Evolutionary conservation across 1,140 invertebrate species (phyloP).

Genomic region (Piezodorus guildinii): DNA sequence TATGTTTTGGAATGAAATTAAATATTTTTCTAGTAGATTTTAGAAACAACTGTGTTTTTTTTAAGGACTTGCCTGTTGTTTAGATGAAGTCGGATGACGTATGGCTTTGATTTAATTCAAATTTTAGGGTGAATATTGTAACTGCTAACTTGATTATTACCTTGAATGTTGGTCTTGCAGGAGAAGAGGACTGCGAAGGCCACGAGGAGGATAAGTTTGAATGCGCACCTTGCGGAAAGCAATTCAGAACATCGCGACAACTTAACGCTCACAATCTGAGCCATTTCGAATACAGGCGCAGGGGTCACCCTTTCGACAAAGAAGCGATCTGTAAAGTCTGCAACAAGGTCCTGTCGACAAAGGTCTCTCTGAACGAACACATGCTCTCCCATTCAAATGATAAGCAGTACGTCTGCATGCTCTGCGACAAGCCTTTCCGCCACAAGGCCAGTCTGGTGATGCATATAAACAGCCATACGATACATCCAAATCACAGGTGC

Average conservation of each 20-base stretch:
- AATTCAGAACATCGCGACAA: constrained; percentile 21
- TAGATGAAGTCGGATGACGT: too few species aligned
- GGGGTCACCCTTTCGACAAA: background rate
- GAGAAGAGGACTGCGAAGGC: constrained; percentile 17
- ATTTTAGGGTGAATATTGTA: too few species aligned
- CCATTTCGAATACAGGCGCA: constrained; percentile 17
- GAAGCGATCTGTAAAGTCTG: constrained; percentile 11
- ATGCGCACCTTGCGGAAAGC: constrained; percentile 21
- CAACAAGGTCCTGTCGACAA: background rate
- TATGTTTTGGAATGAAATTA: too few species aligned
- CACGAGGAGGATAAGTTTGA: constrained; percentile 6
- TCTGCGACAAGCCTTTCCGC: constrained; percentile 19
- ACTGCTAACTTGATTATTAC: too few species aligned
- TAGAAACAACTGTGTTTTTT: too few species aligned
- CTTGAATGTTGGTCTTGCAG: too few species aligned
- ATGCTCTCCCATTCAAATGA: constrained; percentile 6
- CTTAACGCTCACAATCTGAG: constrained; percentile 20
- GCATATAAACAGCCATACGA: constrained; percentile 19
- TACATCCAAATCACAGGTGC: constrained; percentile 4
- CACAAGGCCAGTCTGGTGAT: constrained; percentile 11
- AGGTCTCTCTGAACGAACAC: constrained; percentile 7
- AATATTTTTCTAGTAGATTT: too few species aligned
- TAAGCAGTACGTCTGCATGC: constrained; percentile 9
- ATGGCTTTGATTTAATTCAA: too few species aligned
- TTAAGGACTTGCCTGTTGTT: too few species aligned